phyloP scores from a whole-genome alignment of 2,888 invertebrate genomes.

The Hymenopus coronatus region DNA sequence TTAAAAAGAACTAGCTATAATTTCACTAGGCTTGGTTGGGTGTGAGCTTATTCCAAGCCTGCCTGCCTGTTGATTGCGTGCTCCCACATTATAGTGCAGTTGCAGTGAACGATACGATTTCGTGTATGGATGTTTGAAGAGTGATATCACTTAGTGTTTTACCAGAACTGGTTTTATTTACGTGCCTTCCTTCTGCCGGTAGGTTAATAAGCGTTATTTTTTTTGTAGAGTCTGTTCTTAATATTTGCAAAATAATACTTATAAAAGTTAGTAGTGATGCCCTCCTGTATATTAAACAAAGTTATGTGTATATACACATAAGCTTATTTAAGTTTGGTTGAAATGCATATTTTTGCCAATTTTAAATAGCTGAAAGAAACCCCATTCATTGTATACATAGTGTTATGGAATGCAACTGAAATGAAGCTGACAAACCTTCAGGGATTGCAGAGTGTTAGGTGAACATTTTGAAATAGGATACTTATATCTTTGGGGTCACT shows the following conservation, averaged over 20 bases:
- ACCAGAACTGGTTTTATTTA: constrained; percentile 20
- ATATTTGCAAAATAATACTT: neutral
- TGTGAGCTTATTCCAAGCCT: neutral
- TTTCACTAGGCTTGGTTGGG: neutral
- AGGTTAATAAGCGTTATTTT: constrained; percentile 11
- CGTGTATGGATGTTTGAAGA: constrained; percentile 16
- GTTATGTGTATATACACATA: neutral
- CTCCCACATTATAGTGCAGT: constrained; percentile 4
- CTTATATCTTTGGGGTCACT: too few relatives aligned
- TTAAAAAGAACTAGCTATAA: neutral
- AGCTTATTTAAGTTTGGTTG: neutral
- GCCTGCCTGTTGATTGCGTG: constrained; percentile 2
- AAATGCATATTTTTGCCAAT: neutral
- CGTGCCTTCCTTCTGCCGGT: constrained; percentile 2
- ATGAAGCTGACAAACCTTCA: too few relatives aligned
- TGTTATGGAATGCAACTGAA: too few relatives aligned
- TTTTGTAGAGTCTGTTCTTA: neutral
- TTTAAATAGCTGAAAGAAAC: neutral
- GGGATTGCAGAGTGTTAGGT: too few relatives aligned
- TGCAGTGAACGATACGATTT: constrained; percentile 15
- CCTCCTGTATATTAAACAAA: neutral
- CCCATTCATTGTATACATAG: too few relatives aligned
- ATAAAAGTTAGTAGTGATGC: neutral
- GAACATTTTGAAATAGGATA: too few relatives aligned
- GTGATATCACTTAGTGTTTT: constrained; percentile 19